Percentiles rank a stretch among this genome's conserved stretches.
Conservation (phyloP, 64 coral and sea anemone genomes). For the Pocillopora damicornis region DNA sequence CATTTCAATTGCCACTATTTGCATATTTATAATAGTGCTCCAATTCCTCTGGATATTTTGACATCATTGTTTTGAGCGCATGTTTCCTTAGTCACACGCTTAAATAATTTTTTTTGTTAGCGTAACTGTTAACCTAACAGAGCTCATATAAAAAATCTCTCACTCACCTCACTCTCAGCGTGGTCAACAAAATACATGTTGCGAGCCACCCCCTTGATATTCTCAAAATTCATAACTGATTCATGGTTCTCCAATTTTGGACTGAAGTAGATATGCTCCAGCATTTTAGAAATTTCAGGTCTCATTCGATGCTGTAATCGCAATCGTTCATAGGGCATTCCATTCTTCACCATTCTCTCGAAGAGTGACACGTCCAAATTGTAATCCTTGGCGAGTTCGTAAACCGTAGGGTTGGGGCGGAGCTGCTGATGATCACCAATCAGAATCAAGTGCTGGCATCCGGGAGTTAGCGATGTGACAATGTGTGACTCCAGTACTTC, state of each 20-base stretch:
- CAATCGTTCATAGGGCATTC: conserved; percentile 57
- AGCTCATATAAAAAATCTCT: too few relatives aligned
- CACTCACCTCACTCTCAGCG: conserved; percentile 58
- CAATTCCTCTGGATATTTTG: too few relatives aligned
- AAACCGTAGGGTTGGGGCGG: conserved; percentile 87
- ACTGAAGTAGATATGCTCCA: conserved; percentile 69
- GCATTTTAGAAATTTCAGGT: conserved; percentile 79
- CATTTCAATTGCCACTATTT: too few relatives aligned
- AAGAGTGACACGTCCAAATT: conserved; percentile 85
- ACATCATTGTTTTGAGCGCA: too few relatives aligned
- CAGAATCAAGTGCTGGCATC: conserved; percentile 93
- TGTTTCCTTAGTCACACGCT: too few relatives aligned
- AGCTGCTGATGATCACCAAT: conserved; percentile 97
- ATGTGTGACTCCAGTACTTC: conserved; percentile 97
- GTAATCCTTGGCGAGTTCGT: conserved; percentile 66
- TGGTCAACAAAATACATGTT: conserved; percentile 95
- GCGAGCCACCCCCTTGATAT: conserved; percentile 62
- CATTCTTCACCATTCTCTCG: conserved; percentile 80
- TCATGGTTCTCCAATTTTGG: conserved; percentile 71
- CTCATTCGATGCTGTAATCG: conserved; percentile 86
- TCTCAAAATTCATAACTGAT: conserved; percentile 68
- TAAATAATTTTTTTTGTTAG: too few relatives aligned
- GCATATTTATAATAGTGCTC: too few relatives aligned
- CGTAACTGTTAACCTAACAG: too few relatives aligned
- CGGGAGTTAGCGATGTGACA: conserved; percentile 79